Base-by-base conservation (phyloP, 1,140 invertebrate genomes). In the Cherax destructor region DNA sequence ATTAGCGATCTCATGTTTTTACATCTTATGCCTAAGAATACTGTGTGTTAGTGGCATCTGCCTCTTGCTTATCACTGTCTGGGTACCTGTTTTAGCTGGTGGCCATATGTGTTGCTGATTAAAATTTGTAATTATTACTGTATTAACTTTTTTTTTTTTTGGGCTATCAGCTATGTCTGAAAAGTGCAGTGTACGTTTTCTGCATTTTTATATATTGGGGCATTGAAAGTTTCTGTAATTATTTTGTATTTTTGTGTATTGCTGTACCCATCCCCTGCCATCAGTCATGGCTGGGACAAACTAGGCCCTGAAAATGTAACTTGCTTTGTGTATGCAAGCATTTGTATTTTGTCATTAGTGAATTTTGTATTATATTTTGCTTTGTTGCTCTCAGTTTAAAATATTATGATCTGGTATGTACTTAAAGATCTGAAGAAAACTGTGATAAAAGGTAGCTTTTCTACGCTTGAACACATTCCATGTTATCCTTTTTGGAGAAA, bases 361-460 rank as follows among this genome's bases (percentile, higher is more conserved):
- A 88, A 56, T 69, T 80, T 21, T 83, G 50, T 88, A 88, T 80
- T 81, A 80, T 61, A 88, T 65, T 56, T 81, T 69, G 59, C 87
- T 88, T 88, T 88, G 50, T 85, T 7, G 61, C 69, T 61, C 83
- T 85, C 69, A 80, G 76, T 50, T 88, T 30, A 72, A 79, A 65
- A 88, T 13, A 50, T 72, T 74, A 81, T 72, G 59, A 88, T 88
- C 61, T 88, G 79, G 59, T 81, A 47, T 74, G 87, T 81, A 83
- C 78, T 88, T 69, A 74, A 88, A 88, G 78, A 81, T 88, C 78
- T 72, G 61, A 88, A 47, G 21, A 88, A 88, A 88, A 80, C 87
- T 88, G 87, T 88, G 87, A 88, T 88, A 88, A 88, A 74, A 88
- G 87, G 87, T 88, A 88, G 87, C 87, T 88, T 88, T 81, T 80